These are phyloP conservation scores for Eurois occulta DNA, from an alignment of 2,888 invertebrate genomes.

Conservation along the genomic window DNA sequence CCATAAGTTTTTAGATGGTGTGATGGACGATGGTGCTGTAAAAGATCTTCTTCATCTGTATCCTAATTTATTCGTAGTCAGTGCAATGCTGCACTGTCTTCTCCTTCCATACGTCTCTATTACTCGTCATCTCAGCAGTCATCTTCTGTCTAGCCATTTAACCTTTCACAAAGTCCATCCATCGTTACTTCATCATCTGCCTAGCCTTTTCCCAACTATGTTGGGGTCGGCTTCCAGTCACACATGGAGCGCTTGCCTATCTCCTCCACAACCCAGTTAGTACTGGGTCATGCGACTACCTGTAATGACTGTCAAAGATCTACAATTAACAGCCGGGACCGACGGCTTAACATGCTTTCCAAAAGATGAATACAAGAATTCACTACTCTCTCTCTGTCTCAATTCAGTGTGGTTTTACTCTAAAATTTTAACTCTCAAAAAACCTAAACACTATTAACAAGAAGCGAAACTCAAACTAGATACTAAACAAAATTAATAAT, in stretches of 20 bases:
- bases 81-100: not conserved
- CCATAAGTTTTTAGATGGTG: too few relatives aligned
- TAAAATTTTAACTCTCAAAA: slow-evolving; percentile 2
- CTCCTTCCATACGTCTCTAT: not conserved
- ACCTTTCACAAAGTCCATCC: not conserved
- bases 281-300: too few relatives aligned
- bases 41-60: not conserved
- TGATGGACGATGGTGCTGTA: too few relatives aligned
- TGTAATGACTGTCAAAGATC: too few relatives aligned
- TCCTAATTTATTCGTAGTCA: not conserved
- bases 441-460: slow-evolving; percentile 40
- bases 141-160: not conserved
- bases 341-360: too few relatives aligned
- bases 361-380: not conserved
- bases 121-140: not conserved
- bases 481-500: slow-evolving; percentile 56
- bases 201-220: too few relatives aligned
- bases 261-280: too few relatives aligned
- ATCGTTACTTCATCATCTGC: too few relatives aligned
- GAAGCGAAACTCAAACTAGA: slow-evolving; percentile 54
- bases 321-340: too few relatives aligned
- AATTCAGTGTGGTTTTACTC: not conserved
- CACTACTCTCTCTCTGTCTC: not conserved
- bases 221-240: too few relatives aligned
- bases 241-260: too few relatives aligned